Percentiles rank a stretch among this genome's conserved stretches.
phyloP scores from a whole-genome alignment of 2,888 invertebrate species.

The Amorpha juglandis region DNA sequence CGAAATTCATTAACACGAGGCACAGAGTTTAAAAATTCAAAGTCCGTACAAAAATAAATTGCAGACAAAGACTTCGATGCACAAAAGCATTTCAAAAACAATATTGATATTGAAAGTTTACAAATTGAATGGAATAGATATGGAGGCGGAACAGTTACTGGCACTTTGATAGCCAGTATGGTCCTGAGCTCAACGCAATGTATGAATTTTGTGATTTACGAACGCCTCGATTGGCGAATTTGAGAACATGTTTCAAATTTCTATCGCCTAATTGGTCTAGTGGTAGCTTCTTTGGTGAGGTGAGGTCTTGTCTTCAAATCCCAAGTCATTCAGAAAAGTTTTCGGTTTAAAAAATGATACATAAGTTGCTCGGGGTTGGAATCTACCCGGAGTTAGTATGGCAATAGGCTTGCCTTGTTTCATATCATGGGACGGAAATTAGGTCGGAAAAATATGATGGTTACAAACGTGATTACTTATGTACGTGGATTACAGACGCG shows the following conservation, averaged over 20 bases:
- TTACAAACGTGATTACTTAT: no score
- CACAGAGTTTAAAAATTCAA: not conserved
- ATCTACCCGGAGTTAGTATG: no score
- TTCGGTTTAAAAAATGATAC: no score
- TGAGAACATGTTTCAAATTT: not conserved
- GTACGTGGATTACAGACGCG: no score
- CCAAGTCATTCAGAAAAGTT: no score
- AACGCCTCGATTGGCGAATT: not conserved
- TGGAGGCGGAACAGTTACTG: constrained; percentile 36
- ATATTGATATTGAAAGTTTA: constrained; percentile 28
- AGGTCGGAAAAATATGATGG: no score
- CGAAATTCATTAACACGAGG: not conserved
- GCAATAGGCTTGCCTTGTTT: no score
- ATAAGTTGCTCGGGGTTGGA: no score
- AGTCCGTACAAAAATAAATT: not conserved
- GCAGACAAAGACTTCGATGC: not conserved
- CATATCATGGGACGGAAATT: no score
- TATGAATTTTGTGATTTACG: constrained; percentile 44
- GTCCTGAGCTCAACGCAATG: constrained; percentile 47
- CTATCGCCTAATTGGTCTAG: not conserved
- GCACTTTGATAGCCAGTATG: constrained; percentile 48
- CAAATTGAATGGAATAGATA: constrained; percentile 33
- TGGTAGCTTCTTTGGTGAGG: not conserved
- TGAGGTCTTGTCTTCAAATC: no score
- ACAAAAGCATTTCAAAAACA: constrained; percentile 8